A percentile compares a stretch with the other conserved stretches of the same genome.
Conservation (phyloP, 1,140 invertebrate genomes). For the Lysiphlebus fabarum region DNA sequence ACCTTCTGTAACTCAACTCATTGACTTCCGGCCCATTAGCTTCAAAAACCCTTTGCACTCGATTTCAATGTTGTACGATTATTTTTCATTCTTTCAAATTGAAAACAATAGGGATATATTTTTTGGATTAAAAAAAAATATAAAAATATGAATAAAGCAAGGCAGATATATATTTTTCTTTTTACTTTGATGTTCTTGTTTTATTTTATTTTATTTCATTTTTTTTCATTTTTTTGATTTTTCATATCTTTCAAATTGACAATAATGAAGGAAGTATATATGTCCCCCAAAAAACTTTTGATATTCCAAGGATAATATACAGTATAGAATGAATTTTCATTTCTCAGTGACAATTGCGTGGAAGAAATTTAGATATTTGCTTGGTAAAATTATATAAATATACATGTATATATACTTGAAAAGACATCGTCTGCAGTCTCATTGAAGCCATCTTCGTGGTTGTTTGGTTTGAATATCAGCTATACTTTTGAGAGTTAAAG, state of each 20-base stretch:
- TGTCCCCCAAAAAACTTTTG: not conserved
- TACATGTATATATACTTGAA: not conserved
- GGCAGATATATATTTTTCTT: too few species aligned
- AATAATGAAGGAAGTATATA: not conserved
- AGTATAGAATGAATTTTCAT: too few species aligned
- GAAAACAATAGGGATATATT: not conserved
- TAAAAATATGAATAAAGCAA: not conserved
- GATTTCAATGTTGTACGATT: not conserved
- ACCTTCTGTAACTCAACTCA: conserved; percentile 2
- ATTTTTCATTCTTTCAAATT: not conserved
- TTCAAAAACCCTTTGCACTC: not conserved
- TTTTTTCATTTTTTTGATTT: too few species aligned
- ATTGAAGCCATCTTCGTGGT: not conserved
- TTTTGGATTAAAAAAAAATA: not conserved
- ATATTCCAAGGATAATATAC: not conserved
- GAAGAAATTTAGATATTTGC: too few species aligned
- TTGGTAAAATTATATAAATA: not conserved
- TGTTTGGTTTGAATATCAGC: not conserved
- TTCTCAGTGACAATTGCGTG: too few species aligned
- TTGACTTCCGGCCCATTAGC: conserved; percentile 18
- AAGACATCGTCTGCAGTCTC: too few species aligned
- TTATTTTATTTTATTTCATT: too few species aligned
- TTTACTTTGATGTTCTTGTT: too few species aligned
- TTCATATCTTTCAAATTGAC: not conserved
- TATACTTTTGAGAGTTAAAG: not conserved